These are phyloP conservation scores for Mesorhabditis belari DNA, from an alignment of 2,888 invertebrate species.

Conservation along the genomic window DNA sequence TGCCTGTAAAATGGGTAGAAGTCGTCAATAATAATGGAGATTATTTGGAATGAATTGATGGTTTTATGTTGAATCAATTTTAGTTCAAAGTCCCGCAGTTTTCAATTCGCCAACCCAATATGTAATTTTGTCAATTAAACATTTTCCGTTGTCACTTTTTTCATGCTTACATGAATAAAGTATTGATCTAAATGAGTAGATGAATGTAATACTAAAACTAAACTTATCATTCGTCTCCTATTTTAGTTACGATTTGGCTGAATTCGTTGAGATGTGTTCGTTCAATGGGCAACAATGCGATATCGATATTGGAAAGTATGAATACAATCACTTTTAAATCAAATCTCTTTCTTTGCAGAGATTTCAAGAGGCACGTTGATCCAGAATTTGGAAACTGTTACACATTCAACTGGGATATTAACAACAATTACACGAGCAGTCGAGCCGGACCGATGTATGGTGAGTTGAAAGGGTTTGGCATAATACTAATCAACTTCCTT, in stretches of 20 bases:
- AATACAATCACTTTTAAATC: background rate
- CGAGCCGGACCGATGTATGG: background rate
- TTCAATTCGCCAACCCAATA: no score
- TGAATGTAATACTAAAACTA: background rate
- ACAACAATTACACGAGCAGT: constrained; percentile 10
- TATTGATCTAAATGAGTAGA: background rate
- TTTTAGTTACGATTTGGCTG: constrained; percentile 10
- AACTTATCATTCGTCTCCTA: no score
- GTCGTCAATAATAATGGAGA: no score
- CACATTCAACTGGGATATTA: background rate
- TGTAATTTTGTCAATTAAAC: no score
- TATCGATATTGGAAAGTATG: constrained; percentile 23
- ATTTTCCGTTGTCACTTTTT: no score
- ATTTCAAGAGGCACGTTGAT: background rate
- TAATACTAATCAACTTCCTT: no score
- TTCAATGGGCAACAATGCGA: constrained; percentile 41
- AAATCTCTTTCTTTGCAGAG: background rate
- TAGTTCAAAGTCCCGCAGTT: no score
- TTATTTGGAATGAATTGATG: no score
- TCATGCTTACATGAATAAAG: constrained; percentile 11
- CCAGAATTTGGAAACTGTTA: constrained; percentile 12
- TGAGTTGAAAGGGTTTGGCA: no score
- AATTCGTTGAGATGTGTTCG: constrained; percentile 42
- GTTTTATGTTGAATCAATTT: no score
- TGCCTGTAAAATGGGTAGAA: no score